Evolutionary conservation across 2,113 vertebrate species (phyloP).

Genomic region (Morphnarchus princeps): DNA sequence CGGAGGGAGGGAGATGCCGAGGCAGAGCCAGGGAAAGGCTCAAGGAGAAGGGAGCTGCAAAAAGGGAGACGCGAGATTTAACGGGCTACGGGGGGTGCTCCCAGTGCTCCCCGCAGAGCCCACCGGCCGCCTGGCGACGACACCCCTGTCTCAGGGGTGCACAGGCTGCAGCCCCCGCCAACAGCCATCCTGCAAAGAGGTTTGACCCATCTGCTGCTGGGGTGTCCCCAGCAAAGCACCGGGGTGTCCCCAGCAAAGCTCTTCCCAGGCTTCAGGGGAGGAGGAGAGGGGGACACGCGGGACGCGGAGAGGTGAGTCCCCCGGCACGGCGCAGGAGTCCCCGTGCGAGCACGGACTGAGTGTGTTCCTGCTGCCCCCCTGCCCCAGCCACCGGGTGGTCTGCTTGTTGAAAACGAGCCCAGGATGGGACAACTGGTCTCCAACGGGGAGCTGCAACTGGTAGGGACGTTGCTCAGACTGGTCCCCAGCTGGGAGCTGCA

Average conservation of each 20-base stretch:
- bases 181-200: not conserved
- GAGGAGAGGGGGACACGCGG: not conserved
- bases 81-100: accelerated
- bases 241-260: not conserved
- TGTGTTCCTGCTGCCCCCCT: not conserved
- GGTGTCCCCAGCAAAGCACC: not conserved
- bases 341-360: accelerated
- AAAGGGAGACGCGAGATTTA: not conserved
- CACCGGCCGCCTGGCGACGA: too few relatives aligned
- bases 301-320: not conserved
- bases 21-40: not conserved
- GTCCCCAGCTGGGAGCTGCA: too few relatives aligned
- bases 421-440: not conserved
- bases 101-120: not conserved
- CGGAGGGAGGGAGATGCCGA: not conserved
- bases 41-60: not conserved
- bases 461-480: accelerated
- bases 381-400: not conserved
- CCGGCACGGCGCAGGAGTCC: not conserved
- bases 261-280: not conserved
- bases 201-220: not conserved
- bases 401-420: not conserved
- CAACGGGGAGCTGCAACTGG: not conserved
- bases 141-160: too few relatives aligned
- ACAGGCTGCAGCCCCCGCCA: not conserved